A percentile compares a stretch with the other conserved stretches of the same genome.
Conservation (phyloP, 2,113 vertebrate genomes). For the Rhynchomys soricoides region DNA sequence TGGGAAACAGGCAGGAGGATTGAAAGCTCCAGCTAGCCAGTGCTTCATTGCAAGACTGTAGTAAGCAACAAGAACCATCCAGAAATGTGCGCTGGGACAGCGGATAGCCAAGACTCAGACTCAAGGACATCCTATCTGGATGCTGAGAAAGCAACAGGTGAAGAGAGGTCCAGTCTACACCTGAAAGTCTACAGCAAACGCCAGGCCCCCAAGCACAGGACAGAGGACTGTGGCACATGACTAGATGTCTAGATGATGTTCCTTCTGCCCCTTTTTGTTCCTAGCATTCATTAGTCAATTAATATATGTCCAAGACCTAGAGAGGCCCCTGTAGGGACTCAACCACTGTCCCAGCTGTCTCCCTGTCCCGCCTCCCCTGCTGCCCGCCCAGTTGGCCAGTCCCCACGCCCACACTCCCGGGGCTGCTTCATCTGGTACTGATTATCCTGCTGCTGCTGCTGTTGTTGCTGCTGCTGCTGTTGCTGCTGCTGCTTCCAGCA, state of each 20-base stretch:
- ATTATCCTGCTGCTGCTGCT: conserved; percentile 57
- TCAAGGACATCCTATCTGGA: background rate
- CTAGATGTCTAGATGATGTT: background rate
- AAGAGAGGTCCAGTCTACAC: background rate
- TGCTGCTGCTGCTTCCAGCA: conserved; percentile 48
- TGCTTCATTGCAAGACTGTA: background rate
- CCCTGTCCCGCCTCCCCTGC: conserved; percentile 68
- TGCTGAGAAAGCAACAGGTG: background rate
- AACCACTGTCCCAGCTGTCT: conserved; percentile 57
- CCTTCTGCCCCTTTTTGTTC: background rate
- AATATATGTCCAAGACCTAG: conserved; percentile 51
- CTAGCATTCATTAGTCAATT: conserved; percentile 26
- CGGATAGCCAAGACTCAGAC: background rate
- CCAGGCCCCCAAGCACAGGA: background rate
- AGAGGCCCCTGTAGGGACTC: conserved; percentile 61
- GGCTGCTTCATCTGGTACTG: conserved; percentile 74
- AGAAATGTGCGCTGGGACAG: background rate
- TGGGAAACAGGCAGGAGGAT: background rate
- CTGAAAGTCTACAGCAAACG: background rate
- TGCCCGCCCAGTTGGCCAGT: conserved; percentile 62
- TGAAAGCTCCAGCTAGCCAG: background rate
- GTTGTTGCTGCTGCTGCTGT: conserved; percentile 25
- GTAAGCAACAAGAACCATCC: background rate
- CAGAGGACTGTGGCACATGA: background rate
- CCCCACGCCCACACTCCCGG: conserved; percentile 77